Evolutionary conservation across 2,797 vertebrate genomes (phyloP).

Genomic region (Labroides dimidiatus): DNA sequence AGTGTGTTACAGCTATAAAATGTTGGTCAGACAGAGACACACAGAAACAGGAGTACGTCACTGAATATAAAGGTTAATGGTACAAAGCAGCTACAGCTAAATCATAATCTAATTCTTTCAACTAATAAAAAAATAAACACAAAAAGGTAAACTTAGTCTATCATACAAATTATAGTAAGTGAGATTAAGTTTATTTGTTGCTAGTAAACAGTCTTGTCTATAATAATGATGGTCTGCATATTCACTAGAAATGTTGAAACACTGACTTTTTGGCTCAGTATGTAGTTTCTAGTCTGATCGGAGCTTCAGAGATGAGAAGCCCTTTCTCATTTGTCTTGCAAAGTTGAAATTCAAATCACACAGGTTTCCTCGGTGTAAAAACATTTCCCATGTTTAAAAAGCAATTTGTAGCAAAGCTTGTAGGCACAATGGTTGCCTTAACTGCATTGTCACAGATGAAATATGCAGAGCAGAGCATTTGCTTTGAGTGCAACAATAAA

Average conservation of each 20-base stretch:
- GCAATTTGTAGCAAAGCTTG: not conserved
- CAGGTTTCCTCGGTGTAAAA: not conserved
- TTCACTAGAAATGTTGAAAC: not conserved
- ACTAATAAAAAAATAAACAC: not conserved
- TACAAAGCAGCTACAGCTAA: not conserved
- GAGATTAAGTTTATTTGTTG: not conserved
- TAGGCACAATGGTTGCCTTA: not conserved
- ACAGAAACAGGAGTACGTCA: not conserved
- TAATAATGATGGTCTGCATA: not conserved
- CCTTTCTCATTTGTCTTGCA: slow-evolving; percentile 59
- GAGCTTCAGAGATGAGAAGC: not conserved
- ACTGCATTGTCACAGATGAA: not conserved
- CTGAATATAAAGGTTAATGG: not conserved
- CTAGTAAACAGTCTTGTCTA: not conserved
- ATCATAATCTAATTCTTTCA: too few relatives aligned
- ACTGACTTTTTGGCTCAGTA: not conserved
- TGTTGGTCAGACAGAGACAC: not conserved
- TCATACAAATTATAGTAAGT: not conserved
- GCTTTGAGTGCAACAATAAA: too few relatives aligned
- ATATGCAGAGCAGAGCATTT: not conserved
- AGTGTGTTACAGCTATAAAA: slow-evolving; percentile 6
- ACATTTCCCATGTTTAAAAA: not conserved
- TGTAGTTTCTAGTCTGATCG: not conserved
- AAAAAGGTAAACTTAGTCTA: not conserved
- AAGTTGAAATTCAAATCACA: slow-evolving; percentile 52